Evolutionary conservation across 2,888 invertebrate species (phyloP), one percentile per base, ranked within the genome.

Genomic region (Heliconius ismenius): DNA sequence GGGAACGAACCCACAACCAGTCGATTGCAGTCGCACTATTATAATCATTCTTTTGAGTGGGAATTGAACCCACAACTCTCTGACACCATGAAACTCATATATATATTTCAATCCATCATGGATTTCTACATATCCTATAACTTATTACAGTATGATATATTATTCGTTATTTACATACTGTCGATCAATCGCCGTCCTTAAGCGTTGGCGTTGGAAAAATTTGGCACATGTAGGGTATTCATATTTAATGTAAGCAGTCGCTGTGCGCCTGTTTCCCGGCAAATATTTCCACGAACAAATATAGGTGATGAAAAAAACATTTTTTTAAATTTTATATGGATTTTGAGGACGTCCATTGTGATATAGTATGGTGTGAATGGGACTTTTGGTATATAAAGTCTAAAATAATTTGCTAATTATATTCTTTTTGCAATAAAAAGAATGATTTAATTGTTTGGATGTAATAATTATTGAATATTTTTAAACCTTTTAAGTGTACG

Each of bases 221-320:
- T 39, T 67, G 67, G 39, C 39, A 15, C 24, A 67, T 67, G 39
- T 65, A n/a, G 15, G 6, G 65, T 39, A 39, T 67, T 67, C 24
- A 67, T 67, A 67, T 67, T 67, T 67, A 39, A 67, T 67, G 67
- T 67, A 67, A 43, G 39, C 39, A 67, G 67, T 24, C 67, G 67
- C 67, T 43, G 67, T 24, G 67, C 67, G 67, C 67, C 67, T 39
- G 67, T 67, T 67, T 67, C 67, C 67, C 39, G n/a, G 24, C 39
- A 67, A 67, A 67, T 39, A 67, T 67, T 67, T 24, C n/a, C 39
- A 39, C 24, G 39, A 43, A 39, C 67, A 67, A 67, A 67, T 43
- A 39, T 24, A 67, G 9, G 67, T 39, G 67, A 39, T 24, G 67
- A 24, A 24, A 36, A 36, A 39, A 67, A 67, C 2, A n/a, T 6